phyloP scores from a whole-genome alignment of 2,113 vertebrate species.

The Alces alces region DNA sequence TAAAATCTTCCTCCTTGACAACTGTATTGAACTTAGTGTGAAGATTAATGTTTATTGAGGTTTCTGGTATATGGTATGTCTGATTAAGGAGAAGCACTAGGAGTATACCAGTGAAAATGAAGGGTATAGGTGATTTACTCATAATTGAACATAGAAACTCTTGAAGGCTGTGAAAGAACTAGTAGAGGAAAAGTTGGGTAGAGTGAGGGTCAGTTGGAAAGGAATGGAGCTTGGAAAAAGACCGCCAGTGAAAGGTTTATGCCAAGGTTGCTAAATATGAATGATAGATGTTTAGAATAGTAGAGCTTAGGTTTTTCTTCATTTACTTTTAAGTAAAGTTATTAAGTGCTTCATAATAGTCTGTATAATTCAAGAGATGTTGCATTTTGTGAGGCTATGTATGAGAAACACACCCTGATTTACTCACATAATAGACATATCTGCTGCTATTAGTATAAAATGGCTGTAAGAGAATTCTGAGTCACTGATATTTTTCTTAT shows the following conservation, averaged over 20 bases:
- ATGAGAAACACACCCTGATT: neutral
- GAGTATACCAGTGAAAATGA: neutral
- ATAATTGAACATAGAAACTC: neutral
- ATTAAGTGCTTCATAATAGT: neutral
- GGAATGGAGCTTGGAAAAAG: neutral
- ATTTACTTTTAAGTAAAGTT: neutral
- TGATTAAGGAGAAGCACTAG: neutral
- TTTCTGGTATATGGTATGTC: neutral
- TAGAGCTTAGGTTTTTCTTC: neutral
- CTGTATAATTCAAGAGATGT: neutral
- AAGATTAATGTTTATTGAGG: neutral
- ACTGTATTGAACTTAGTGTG: neutral
- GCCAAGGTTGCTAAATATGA: neutral
- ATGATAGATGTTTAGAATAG: neutral
- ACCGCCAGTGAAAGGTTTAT: neutral
- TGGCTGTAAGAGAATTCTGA: neutral
- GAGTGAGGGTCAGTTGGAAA: neutral
- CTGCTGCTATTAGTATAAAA: neutral
- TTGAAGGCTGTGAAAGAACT: neutral
- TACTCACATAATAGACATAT: neutral
- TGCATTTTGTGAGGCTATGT: neutral
- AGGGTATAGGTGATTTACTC: neutral
- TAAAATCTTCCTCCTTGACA: neutral
- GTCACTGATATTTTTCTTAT: neutral
- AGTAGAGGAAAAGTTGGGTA: neutral